Evolutionary conservation across 1,140 invertebrate species (phyloP).

Genomic region (Thrips palmi): DNA sequence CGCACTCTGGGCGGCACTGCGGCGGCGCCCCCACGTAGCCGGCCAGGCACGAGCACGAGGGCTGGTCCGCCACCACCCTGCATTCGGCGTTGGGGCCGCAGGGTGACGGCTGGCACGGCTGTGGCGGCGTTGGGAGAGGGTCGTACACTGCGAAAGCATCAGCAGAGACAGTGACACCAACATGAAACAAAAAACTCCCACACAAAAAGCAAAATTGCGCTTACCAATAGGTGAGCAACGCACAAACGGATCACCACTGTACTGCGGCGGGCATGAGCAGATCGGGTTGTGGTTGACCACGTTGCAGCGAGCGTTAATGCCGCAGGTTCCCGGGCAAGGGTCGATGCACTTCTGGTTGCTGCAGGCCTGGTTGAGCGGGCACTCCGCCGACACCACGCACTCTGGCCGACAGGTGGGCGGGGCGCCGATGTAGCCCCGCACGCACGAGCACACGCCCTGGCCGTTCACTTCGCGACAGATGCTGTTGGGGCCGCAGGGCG

Average conservation of each 20-base stretch:
- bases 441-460: conserved; percentile 43
- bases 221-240: conserved; percentile 17
- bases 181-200: neutral
- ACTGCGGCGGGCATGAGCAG: conserved; percentile 23
- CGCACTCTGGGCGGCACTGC: conserved; percentile 43
- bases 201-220: conserved; percentile 8
- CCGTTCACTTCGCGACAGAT: conserved; percentile 34
- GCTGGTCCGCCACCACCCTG: conserved; percentile 33
- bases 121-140: conserved; percentile 19
- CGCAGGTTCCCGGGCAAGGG: conserved; percentile 42
- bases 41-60: conserved; percentile 42
- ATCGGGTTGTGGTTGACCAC: conserved; percentile 44
- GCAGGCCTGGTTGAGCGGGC: conserved; percentile 35
- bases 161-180: conserved; percentile 13
- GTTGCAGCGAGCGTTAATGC: conserved; percentile 25
- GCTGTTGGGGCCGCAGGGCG: conserved; percentile 51
- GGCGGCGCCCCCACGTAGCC: conserved; percentile 42
- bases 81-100: conserved; percentile 46
- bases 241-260: conserved; percentile 21
- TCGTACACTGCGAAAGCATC: conserved; percentile 16
- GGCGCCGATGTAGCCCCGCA: conserved; percentile 34
- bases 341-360: conserved; percentile 37
- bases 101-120: conserved; percentile 34
- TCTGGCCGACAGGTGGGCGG: conserved; percentile 41
- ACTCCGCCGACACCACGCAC: conserved; percentile 40